phyloP scores from a whole-genome alignment of 2,888 invertebrate species.

The Chymomyza caudatula region DNA sequence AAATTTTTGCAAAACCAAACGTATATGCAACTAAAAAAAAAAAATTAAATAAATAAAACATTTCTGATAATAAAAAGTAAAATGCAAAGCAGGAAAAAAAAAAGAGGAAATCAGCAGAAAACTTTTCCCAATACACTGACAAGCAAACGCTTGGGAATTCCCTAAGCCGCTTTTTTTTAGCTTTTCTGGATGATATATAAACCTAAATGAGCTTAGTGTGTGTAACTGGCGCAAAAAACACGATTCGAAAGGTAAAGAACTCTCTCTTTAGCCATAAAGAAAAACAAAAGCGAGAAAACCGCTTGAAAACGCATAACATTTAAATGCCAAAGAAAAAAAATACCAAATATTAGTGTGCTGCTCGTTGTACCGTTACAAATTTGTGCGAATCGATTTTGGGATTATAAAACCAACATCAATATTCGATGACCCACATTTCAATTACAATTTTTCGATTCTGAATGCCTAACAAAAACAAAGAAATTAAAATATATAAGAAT shows the following conservation, averaged over 20 bases:
- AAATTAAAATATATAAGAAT: too few relatives aligned
- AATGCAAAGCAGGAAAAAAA: slow-evolving; percentile 9
- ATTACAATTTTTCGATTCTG: slow-evolving; percentile 31
- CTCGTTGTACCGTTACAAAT: slow-evolving; percentile 45
- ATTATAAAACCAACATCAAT: slow-evolving; percentile 61
- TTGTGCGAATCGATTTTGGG: slow-evolving; percentile 54
- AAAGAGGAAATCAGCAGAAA: slow-evolving; percentile 11
- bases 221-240: slow-evolving; percentile 37
- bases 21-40: slow-evolving; percentile 6
- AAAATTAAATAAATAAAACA: slow-evolving; percentile 28
- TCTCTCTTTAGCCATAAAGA: background rate
- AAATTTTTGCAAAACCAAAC: slow-evolving; percentile 17
- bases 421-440: slow-evolving; percentile 29
- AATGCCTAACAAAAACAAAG: slow-evolving; percentile 1
- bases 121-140: slow-evolving; percentile 1
- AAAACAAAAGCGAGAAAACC: slow-evolving; percentile 14
- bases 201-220: slow-evolving; percentile 68
- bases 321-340: slow-evolving; percentile 21
- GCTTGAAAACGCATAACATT: slow-evolving; percentile 66
- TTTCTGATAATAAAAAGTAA: slow-evolving; percentile 41
- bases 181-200: slow-evolving; percentile 45
- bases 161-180: slow-evolving; percentile 43
- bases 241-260: slow-evolving; percentile 40
- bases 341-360: background rate
- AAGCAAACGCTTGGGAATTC: slow-evolving; percentile 34